These are phyloP conservation scores for Hycleus cichorii DNA, from an alignment of 1,140 invertebrate genomes.

Conservation along the genomic window DNA sequence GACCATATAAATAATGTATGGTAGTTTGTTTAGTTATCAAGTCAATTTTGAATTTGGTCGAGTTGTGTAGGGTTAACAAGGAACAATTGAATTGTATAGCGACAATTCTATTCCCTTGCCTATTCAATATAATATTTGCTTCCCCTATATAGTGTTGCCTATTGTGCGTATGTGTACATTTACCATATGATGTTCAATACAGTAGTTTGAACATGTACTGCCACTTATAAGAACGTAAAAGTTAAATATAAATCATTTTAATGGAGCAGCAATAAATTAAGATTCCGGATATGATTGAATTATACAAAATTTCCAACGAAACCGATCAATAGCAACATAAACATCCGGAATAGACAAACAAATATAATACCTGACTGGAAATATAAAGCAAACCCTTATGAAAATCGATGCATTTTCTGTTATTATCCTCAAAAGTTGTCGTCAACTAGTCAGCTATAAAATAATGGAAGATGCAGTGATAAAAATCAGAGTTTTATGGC, in stretches of 20 bases:
- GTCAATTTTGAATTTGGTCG: constrained; percentile 14
- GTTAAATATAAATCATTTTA: constrained; percentile 16
- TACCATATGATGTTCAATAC: constrained; percentile 35
- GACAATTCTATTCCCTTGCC: constrained; percentile 35
- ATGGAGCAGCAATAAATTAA: background rate
- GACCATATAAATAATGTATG: constrained; percentile 17
- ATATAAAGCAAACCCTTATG: too few species aligned
- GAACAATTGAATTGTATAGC: constrained; percentile 39
- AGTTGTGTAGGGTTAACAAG: constrained; percentile 39
- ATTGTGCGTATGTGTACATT: constrained; percentile 32
- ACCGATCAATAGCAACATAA: too few species aligned
- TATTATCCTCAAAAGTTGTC: too few species aligned
- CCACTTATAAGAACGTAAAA: constrained; percentile 10
- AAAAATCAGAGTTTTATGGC: too few species aligned
- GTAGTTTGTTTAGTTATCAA: background rate
- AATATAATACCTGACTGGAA: too few species aligned
- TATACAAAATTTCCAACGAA: too few species aligned
- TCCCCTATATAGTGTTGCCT: constrained; percentile 24
- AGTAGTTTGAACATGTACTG: constrained; percentile 25
- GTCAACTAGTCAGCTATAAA: too few species aligned
- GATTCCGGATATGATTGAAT: too few species aligned
- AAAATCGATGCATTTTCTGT: too few species aligned
- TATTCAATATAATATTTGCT: constrained; percentile 37
- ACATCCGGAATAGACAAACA: too few species aligned
- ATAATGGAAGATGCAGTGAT: too few species aligned